Evolutionary conservation across 2,113 vertebrate species (phyloP), one percentile per base, ranked within the genome.

Genomic region (Amazona vittata): DNA sequence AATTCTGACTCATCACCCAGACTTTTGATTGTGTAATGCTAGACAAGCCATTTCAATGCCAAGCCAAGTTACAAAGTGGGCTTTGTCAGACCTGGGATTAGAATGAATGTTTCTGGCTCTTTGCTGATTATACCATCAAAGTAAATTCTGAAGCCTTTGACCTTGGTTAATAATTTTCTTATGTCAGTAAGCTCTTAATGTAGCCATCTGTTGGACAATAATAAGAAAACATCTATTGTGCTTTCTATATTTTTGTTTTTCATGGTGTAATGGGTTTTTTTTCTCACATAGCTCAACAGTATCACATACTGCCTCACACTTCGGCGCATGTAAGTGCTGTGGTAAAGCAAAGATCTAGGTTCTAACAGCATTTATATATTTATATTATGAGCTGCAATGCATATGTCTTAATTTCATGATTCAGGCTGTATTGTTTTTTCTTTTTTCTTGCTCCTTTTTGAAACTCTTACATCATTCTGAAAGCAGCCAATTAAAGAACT

Each of bases 391-490:
- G 49, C 47, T 81, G 50, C 85, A 81, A 17, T 60, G 49, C 74
- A 6, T 64, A 63, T 67, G 59, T 86, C 64, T 92, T 94, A 68
- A 90, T 96, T 81, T 88, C 24, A 44, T 39, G 0, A 68, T 59
- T 49, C 2, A 1, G 46, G 26, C 46, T 26, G 33, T 87, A 24
- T 52, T 91, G 39, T 21, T 28, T 88, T 83, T 57, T 20, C 21
- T 65, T 83, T 62, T 90, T 73, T 74, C 83, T 93, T 63, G 9
- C 35, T 83, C 28, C 39, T 83, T 53, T 90, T 12, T 71, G 69
- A 49, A 88, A 43, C 29, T 87, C 83, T 86, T 91, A 70, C 75
- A 49, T 97, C 83, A 96, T 89, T 93, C 76, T 83, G 50, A 68
- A 90, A 84, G 55, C 9, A 29, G 74, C 92, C 80, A 18, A 4